Evolutionary conservation across 2,797 vertebrate species (phyloP).

Genomic region (Myripristis jacobus): DNA sequence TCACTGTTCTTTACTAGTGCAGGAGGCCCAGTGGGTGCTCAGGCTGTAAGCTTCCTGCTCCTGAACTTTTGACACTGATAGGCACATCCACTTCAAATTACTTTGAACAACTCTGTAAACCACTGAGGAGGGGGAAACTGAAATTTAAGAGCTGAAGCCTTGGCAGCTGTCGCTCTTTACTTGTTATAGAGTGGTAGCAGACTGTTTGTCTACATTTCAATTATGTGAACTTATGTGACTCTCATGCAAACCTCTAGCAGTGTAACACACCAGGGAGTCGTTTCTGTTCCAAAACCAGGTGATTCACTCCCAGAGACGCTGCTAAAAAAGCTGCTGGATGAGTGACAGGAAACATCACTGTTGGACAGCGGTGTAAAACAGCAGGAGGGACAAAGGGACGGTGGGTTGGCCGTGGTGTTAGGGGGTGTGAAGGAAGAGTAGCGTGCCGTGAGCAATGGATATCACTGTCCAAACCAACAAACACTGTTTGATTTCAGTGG

Average conservation of each 20-base stretch:
- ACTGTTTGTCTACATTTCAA: conserved; percentile 39
- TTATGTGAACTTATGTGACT: conserved; percentile 36
- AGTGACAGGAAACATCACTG: conserved; percentile 30
- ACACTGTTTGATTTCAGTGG: conserved; percentile 27
- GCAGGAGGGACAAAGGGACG: conserved; percentile 5
- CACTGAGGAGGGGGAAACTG: conserved; percentile 1
- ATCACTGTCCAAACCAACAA: conserved; percentile 36
- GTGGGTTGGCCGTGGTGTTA: neutral
- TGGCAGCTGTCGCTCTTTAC: conserved; percentile 8
- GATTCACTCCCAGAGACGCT: conserved; percentile 31
- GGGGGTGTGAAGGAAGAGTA: neutral
- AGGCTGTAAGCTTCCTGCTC: neutral
- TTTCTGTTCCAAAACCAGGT: conserved; percentile 1
- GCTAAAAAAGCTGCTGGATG: conserved; percentile 26
- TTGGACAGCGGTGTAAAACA: conserved; percentile 34
- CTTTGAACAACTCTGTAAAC: conserved; percentile 1
- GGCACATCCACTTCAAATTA: conserved; percentile 10
- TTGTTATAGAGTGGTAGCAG: conserved; percentile 33
- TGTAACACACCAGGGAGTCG: neutral
- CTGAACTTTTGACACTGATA: neutral
- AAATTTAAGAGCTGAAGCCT: conserved; percentile 19
- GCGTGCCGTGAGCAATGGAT: conserved; percentile 17
- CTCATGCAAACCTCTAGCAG: conserved; percentile 3
- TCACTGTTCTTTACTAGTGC: neutral
- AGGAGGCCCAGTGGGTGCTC: neutral